Base-by-base conservation (phyloP, 2,113 vertebrate species). In the Lamprologus ornatipinnis region DNA sequence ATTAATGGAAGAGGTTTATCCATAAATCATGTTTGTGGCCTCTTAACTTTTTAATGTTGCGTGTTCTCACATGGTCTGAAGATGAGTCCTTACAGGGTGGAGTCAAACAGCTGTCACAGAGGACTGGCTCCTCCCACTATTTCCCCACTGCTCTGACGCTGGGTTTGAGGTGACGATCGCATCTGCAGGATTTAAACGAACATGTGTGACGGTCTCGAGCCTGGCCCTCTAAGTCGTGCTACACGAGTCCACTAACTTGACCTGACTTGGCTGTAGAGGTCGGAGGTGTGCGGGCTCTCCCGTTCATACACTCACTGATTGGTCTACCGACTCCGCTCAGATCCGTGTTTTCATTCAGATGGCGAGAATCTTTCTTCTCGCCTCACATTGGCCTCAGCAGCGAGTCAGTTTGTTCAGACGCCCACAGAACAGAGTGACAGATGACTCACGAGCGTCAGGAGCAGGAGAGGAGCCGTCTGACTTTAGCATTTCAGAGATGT, bases 341-440 rank as follows among this genome's bases (percentile, higher is more conserved):
- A 49, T 84, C 42, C 2, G 26, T 28, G 75, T 82, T 85, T 83
- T 37, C 35, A 19, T 49, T 78, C 42, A 78, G 70, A 55, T 85
- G 80, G 83, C 10, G 26, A 47, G 57, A 68, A 83, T 54, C 14
- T 40, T 84, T 85, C 23, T 70, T 83, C 73, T 75, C 73, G 47
- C 73, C 58, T 53, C 47, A 13, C 51, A 81, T 54, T 80, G 83
- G 80, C 80, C 45, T 63, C 45, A 37, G 60, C 19, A 79, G 28
- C 40, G 7, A 87, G 55, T 90, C 85, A 85, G n/a, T 88, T 90
- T 88, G 80, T 88, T 75, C 86, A 78, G 21, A 88, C 89, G 47
- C 89, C 86, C 86, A 91, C 89, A 75, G 23, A 86, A 81, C 58
- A 87, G 80, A 84, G 75, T 55, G 86, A 88, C 84, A 83, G 42